phyloP scores from a whole-genome alignment of 2,113 vertebrate species.

The Tamias sibiricus region DNA sequence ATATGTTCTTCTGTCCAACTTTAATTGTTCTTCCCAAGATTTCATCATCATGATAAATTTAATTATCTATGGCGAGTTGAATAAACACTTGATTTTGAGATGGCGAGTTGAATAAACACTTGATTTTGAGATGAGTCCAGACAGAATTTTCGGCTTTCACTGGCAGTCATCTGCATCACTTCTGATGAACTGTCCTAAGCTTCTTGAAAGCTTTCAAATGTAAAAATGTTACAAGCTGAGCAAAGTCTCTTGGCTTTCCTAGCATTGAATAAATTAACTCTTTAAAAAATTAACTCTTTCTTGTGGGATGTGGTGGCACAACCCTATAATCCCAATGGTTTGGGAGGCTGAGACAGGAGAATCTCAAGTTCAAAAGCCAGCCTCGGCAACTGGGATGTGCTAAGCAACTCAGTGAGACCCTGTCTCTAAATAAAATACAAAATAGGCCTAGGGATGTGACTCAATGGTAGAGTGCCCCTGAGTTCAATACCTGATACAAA shows the following conservation, averaged over 20 bases:
- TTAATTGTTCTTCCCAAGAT: conserved; percentile 90
- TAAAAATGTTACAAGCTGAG: conserved; percentile 89
- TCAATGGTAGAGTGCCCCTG: too few species aligned
- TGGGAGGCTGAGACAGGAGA: too few species aligned
- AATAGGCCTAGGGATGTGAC: too few species aligned
- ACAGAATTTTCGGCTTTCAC: conserved; percentile 85
- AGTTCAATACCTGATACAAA: too few species aligned
- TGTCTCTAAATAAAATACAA: too few species aligned
- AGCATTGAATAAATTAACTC: conserved; percentile 71
- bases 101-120: conserved; percentile 90
- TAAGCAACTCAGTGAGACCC: too few species aligned
- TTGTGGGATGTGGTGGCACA: conserved; percentile 38
- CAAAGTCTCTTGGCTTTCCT: conserved; percentile 91
- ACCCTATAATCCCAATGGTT: too few species aligned
- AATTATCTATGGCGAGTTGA: conserved; percentile 92
- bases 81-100: conserved; percentile 90
- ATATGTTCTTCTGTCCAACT: conserved; percentile 89
- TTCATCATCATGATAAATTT: conserved; percentile 91
- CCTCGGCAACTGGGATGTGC: too few species aligned
- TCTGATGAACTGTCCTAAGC: conserved; percentile 79
- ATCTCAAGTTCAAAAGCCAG: too few species aligned
- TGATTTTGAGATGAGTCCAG: conserved; percentile 88
- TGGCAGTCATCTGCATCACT: conserved; percentile 88
- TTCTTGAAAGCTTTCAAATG: conserved; percentile 90
- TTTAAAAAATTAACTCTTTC: conserved; percentile 82